phyloP scores from a whole-genome alignment of 2,113 vertebrate species.

The Podiceps cristatus region DNA sequence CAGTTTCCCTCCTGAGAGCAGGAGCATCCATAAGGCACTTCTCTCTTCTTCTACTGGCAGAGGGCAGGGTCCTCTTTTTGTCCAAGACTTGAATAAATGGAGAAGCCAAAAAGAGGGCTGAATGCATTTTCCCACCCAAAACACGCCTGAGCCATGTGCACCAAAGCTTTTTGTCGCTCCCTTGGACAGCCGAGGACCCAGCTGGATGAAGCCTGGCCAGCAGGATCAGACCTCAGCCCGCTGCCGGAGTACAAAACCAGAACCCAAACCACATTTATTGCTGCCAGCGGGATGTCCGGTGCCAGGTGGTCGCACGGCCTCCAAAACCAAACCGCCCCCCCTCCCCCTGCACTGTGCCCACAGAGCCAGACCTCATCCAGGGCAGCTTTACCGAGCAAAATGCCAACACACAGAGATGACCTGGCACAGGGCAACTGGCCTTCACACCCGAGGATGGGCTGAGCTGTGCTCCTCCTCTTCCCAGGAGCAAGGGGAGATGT shows the following conservation, averaged over 20 bases:
- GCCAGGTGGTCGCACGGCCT: not conserved
- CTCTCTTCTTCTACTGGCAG: not conserved
- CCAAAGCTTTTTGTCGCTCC: not conserved
- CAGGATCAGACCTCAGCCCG: not conserved
- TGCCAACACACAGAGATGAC: not conserved
- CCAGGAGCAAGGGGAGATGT: not conserved
- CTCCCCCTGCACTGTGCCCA: not conserved
- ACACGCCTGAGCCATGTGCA: not conserved
- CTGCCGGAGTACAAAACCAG: not conserved
- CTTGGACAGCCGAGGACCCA: not conserved
- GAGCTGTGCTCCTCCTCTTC: not conserved
- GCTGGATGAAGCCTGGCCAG: not conserved
- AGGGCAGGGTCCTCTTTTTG: not conserved
- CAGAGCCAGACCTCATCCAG: not conserved
- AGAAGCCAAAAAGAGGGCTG: not conserved
- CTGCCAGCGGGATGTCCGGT: not conserved
- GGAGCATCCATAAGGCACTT: not conserved
- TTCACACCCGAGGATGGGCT: not conserved
- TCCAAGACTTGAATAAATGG: not conserved
- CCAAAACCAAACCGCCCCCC: not conserved
- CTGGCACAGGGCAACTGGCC: rapidly evolving
- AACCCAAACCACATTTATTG: not conserved
- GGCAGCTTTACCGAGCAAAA: not conserved
- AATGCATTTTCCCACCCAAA: not conserved
- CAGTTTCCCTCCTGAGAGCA: not conserved